Evolutionary conservation across 1,140 invertebrate genomes (phyloP).

Genomic region (Apis dorsata): DNA sequence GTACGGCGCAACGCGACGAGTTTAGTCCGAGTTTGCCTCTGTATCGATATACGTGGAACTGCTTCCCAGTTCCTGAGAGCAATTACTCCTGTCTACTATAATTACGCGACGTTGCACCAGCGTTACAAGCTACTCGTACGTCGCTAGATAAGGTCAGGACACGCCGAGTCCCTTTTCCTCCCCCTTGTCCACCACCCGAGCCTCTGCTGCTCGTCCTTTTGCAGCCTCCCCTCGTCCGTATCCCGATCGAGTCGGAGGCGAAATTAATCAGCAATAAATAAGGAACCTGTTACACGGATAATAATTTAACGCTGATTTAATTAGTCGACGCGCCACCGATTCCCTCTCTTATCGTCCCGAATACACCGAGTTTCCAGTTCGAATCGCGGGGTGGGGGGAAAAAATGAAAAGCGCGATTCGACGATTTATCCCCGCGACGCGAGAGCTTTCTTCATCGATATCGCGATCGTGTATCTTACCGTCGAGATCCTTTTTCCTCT

Average conservation of each 20-base stretch:
- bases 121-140: slow-evolving; percentile 41
- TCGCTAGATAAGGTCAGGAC: slow-evolving; percentile 57
- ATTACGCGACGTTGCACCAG: slow-evolving; percentile 56
- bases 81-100: slow-evolving; percentile 61
- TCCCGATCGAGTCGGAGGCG: neutral
- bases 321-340: neutral
- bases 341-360: neutral
- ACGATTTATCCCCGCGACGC: neutral
- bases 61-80: slow-evolving; percentile 63
- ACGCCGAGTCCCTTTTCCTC: neutral
- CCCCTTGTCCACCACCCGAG: neutral
- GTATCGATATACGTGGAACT: slow-evolving; percentile 49
- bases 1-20: slow-evolving; percentile 29
- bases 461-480: neutral
- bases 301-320: slow-evolving; percentile 40
- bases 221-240: neutral
- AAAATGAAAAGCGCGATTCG: neutral
- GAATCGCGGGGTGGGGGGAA: no score
- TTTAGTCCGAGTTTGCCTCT: slow-evolving; percentile 48
- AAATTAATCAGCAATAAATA: slow-evolving; percentile 40
- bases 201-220: slow-evolving; percentile 18
- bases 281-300: slow-evolving; percentile 31
- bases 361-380: neutral
- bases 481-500: neutral
- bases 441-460: neutral